A percentile compares a stretch with the other conserved stretches of the same genome.
Evolutionary conservation across 1,140 invertebrate species (phyloP).

Genomic region (Stegodyphus mimosarum): DNA sequence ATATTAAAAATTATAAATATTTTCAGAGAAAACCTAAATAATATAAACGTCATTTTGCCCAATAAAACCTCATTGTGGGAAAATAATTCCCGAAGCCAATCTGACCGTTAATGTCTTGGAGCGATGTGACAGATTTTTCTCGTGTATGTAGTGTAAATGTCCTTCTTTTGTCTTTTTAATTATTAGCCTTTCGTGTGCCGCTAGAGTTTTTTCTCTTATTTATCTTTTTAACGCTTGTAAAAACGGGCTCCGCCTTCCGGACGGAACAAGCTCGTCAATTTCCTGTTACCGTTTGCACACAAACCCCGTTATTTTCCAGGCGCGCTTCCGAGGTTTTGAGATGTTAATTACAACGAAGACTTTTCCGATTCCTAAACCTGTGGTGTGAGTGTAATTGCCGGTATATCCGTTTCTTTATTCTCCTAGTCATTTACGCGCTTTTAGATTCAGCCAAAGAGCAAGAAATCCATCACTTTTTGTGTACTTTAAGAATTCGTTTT

Average conservation of each 20-base stretch:
- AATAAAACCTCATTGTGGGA: too few species aligned
- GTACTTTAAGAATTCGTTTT: too few species aligned
- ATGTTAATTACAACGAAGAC: constrained; percentile 13
- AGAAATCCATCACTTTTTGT: too few species aligned
- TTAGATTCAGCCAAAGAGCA: too few species aligned
- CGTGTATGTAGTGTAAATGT: too few species aligned
- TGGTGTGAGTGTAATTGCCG: constrained; percentile 17
- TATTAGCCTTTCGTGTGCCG: background rate
- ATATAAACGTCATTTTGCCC: too few species aligned
- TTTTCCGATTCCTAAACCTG: constrained; percentile 13
- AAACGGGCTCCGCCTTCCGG: constrained; percentile 15
- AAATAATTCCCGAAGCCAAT: too few species aligned
- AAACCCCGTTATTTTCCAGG: constrained; percentile 26
- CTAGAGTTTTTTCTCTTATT: background rate
- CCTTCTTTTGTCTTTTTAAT: background rate
- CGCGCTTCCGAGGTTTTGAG: constrained; percentile 19
- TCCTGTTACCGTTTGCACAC: constrained; percentile 31
- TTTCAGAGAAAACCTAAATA: too few species aligned
- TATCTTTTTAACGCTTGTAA: background rate
- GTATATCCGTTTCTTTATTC: constrained; percentile 27
- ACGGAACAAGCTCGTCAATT: constrained; percentile 4
- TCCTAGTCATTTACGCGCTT: background rate
- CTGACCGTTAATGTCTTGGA: too few species aligned
- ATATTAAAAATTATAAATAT: too few species aligned
- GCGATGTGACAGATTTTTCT: too few species aligned